Conservation (phyloP, 2,797 vertebrate genomes). For the Rhynchonycteris naso region DNA sequence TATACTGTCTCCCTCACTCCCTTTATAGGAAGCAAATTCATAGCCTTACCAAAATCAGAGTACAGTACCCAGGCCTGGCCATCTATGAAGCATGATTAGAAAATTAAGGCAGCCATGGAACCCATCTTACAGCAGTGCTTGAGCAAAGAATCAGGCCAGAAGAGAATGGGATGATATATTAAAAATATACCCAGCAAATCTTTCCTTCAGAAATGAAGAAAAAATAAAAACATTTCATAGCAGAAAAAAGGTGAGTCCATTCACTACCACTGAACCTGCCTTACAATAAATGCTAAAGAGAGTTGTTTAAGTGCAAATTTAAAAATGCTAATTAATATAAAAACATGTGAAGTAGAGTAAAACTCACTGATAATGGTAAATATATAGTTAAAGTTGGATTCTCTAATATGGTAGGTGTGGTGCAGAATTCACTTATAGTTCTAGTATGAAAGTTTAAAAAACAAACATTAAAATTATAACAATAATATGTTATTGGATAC, state of each 20-base stretch:
- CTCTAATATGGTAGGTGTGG: not conserved
- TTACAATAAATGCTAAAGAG: not conserved
- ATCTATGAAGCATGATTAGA: not conserved
- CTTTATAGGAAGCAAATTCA: not conserved
- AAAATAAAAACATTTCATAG: not conserved
- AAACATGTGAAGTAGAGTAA: not conserved
- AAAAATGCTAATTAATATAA: not conserved
- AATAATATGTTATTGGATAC: not conserved
- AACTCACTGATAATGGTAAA: not conserved
- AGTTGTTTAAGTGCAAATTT: not conserved
- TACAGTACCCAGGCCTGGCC: not conserved
- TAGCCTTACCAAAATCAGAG: not conserved
- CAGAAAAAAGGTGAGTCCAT: not conserved
- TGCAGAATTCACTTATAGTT: not conserved
- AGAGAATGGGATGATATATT: not conserved
- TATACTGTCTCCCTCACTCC: not conserved
- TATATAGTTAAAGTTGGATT: not conserved
- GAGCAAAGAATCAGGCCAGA: not conserved
- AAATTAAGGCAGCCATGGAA: not conserved
- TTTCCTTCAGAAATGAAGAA: not conserved
- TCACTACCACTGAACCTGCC: not conserved
- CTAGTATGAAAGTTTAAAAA: not conserved
- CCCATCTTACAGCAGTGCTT: not conserved
- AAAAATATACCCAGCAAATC: not conserved
- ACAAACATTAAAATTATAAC: not conserved